Base-by-base conservation (phyloP, 2,113 vertebrate species). In the Merops nubicus region DNA sequence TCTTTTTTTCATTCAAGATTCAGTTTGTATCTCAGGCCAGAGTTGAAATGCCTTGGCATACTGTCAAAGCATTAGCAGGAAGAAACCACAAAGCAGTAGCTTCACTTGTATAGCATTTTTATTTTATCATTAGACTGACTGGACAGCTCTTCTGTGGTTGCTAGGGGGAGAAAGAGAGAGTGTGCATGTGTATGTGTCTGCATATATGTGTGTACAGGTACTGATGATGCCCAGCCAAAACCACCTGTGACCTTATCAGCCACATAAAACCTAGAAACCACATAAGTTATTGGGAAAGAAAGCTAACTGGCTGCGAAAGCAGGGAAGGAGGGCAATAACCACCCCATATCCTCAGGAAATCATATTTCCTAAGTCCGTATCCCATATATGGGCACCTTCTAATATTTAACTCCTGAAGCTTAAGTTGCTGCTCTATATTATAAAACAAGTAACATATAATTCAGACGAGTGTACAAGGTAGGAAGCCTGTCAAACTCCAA, bases 61-160 rank as follows among this genome's bases (percentile, higher is more conserved):
- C 15, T 70, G n/a, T 93, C 92, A 97, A 91, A 89, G 43, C n/a
- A 93, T 72, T 94, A 90, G 33, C 42, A 87, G 33, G 74, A 94
- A 74, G 80, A 97, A 94, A 93, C 65, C 64, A 40, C 36, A 85
- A 85, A 89, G 34, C 48, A 92, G 50, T 54, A 82, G 10, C 36
- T 93, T 81, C 88, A 59, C 54, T 91, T 53, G 9, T 15, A 88
- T 7, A 68, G 51, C 22, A 79, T 75, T 96, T 92, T 93, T 94
- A 91, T 93, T 85, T 95, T 92, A 92, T 76, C 54, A 51, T 91
- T 83, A 95, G 77, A 67, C 20, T 3, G 22, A 65, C 36, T 45
- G 67, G 57, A 78, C 28, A 72, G 60, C 68, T 96, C 54, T 88
- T 95, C 60, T 91, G 1, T 17, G 25, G 73, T 80, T 92, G 36